Evolutionary conservation across 2,113 vertebrate genomes (phyloP).

Genomic region (Chiloscyllium plagiosum): DNA sequence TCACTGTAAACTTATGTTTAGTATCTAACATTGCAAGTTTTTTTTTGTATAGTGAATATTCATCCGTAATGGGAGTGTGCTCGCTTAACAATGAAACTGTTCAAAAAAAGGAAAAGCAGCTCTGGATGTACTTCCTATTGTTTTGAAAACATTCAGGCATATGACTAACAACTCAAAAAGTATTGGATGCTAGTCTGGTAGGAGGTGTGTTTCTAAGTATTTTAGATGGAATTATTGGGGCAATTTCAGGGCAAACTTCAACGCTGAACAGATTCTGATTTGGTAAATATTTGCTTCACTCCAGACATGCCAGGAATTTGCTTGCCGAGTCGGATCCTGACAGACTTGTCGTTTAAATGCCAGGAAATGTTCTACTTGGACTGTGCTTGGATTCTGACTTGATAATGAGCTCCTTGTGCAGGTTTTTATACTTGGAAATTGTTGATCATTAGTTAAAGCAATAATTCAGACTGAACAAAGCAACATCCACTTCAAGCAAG

Average conservation of each 20-base stretch:
- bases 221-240: not conserved
- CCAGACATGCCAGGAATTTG: not conserved
- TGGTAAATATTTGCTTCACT: constrained; percentile 15
- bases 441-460: constrained; percentile 2
- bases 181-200: not conserved
- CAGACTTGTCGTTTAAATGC: not conserved
- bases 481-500: not conserved
- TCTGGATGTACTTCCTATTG: not conserved
- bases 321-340: not conserved
- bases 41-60: not conserved
- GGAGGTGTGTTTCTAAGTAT: not conserved
- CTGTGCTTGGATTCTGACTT: not conserved
- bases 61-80: not conserved
- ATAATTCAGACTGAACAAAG: constrained; percentile 11
- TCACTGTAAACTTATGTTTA: not conserved
- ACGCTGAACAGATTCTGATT: not conserved
- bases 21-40: not conserved
- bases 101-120: not conserved
- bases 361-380: constrained; percentile 19
- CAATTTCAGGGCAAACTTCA: not conserved
- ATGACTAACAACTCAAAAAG: not conserved
- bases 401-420: not conserved
- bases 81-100: not conserved
- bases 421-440: constrained; percentile 7
- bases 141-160: not conserved